Conservation (phyloP, 2,113 vertebrate genomes). For the Glareola pratincola region DNA sequence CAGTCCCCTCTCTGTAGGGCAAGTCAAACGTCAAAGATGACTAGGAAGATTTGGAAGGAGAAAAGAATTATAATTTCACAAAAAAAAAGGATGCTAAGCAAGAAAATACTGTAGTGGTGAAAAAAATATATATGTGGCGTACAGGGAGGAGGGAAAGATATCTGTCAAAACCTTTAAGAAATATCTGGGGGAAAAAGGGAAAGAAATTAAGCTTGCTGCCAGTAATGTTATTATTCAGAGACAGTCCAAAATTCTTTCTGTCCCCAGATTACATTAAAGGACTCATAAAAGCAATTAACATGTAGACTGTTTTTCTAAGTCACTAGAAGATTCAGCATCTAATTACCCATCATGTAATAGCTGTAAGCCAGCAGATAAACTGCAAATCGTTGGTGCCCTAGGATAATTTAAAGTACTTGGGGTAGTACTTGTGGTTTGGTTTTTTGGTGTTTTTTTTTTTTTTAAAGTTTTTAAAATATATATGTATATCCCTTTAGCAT, state of each 20-base stretch:
- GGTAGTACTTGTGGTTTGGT: background rate
- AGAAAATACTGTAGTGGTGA: background rate
- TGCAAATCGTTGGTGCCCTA: conserved; percentile 35
- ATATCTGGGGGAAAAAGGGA: background rate
- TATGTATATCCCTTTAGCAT: background rate
- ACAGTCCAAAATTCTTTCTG: conserved; percentile 46
- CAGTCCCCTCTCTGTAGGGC: background rate
- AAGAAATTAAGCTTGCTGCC: background rate
- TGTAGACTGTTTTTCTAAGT: conserved; percentile 72
- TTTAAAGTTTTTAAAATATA: background rate
- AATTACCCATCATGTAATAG: conserved; percentile 64
- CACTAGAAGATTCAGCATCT: conserved; percentile 63
- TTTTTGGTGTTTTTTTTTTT: background rate
- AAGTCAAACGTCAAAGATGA: background rate
- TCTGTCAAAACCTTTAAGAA: background rate
- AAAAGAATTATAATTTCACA: background rate
- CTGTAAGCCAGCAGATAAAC: conserved; percentile 62
- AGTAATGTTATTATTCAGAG: conserved; percentile 36
- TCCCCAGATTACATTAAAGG: conserved; percentile 42
- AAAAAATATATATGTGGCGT: background rate
- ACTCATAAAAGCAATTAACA: conserved; percentile 66
- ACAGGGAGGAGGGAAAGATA: background rate
- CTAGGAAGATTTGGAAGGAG: background rate
- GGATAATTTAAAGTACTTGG: background rate
- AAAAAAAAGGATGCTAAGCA: background rate